Evolutionary conservation across 2,888 invertebrate species (phyloP), one percentile per base, ranked within the genome.

Genomic region (Elegia similella): DNA sequence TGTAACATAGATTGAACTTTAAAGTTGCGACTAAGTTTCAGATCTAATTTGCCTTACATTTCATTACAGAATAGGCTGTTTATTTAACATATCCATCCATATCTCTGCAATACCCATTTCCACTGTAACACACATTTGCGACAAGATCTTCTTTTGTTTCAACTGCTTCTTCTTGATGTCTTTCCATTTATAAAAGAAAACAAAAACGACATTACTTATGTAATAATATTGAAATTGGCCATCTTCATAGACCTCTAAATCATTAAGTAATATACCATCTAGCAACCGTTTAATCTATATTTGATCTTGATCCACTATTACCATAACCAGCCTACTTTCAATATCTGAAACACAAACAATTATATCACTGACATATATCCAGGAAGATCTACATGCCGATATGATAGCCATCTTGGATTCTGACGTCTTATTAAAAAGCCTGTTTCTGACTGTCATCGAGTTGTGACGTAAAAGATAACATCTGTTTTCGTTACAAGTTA

Each of bases 391-490:
- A 34, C 50, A 50, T 50, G 34, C 32, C 34, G 50, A 50, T 50
- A 50, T 50, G 50, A 50, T 50, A 50, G 17, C 7, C 17, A 50
- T 50, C 50, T 15, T 13, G n/a, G 16, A 50, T 50, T 50, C 50
- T 50, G 50, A 50, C 50, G 50, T 50, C 50, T 50, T 50, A 50
- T 50, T 38, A 50, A 50, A 50, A 50, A 50, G 50, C 50, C 32
- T 17, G 50, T 17, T 38, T 34, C 29, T 10, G 13, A 7, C 30
- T 50, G 34, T 17, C 48, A 48, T 48, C 32, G 15, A 12, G 50
- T 50, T 34, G 50, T 32, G 50, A 34, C 7, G 34, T 16, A 50
- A 50, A 50, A 17, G 50, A 50, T 50, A 38, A 1, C 16, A 50
- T 50, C 50, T 48, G 34, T 32, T 50, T 16, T 17, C 38, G 50